Percentiles rank a stretch among this genome's conserved stretches.
Evolutionary conservation across 2,888 invertebrate species (phyloP).

Genomic region (Cyrtodaria siliqua): DNA sequence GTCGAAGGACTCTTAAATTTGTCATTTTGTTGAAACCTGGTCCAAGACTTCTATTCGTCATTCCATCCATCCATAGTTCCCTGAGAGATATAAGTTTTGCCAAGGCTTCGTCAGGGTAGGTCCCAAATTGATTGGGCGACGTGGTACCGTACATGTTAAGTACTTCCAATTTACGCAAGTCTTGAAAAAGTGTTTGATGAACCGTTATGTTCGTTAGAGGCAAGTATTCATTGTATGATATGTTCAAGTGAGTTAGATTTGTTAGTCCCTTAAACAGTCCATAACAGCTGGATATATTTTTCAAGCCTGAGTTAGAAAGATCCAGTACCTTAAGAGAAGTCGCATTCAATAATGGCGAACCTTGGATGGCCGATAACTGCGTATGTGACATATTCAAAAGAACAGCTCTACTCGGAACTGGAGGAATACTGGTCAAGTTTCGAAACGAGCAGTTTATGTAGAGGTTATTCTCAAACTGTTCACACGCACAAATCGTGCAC

Average conservation of each 20-base stretch:
- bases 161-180: conserved; percentile 9
- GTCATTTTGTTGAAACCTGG: conserved; percentile 21
- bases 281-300: neutral
- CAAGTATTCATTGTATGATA: conserved; percentile 25
- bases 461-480: neutral
- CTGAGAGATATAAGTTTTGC: conserved; percentile 4
- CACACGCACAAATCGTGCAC: too few species aligned
- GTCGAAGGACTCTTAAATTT: conserved; percentile 10
- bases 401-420: neutral
- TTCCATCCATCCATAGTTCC: conserved; percentile 42
- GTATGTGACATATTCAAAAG: conserved; percentile 16
- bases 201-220: conserved; percentile 34
- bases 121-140: neutral
- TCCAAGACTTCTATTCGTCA: conserved; percentile 33
- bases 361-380: neutral
- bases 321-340: conserved; percentile 3
- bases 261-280: conserved; percentile 15
- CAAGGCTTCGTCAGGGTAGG: conserved; percentile 31
- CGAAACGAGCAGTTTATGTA: conserved; percentile 15
- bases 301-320: conserved; percentile 8
- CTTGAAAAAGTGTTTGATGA: conserved; percentile 10
- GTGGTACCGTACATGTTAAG: conserved; percentile 41
- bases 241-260: conserved; percentile 23
- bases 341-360: conserved; percentile 3
- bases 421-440: conserved; percentile 14